Evolutionary conservation across 2,888 invertebrate species (phyloP).

Genomic region (Coelinius sp.): DNA sequence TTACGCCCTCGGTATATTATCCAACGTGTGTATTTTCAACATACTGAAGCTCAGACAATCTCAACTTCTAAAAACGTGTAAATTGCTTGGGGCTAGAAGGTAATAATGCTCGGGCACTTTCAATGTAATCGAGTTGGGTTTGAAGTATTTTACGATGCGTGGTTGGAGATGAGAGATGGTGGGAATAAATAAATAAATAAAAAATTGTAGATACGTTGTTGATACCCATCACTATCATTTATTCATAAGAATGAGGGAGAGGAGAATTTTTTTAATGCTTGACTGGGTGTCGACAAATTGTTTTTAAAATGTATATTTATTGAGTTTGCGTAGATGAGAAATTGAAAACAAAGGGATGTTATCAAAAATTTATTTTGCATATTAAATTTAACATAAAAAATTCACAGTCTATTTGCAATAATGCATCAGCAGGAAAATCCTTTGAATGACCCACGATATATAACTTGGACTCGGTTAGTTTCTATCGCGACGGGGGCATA

Average conservation of each 20-base stretch:
- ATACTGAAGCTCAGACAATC: slow-evolving; percentile 20
- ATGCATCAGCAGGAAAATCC: slow-evolving; percentile 38
- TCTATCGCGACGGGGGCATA: slow-evolving; percentile 23
- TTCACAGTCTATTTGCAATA: slow-evolving; percentile 15
- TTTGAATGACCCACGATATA: slow-evolving; percentile 57
- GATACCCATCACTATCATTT: slow-evolving; percentile 36
- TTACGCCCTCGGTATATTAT: slow-evolving; percentile 34
- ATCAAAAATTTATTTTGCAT: neutral
- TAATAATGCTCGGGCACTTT: slow-evolving; percentile 30
- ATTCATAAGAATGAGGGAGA: slow-evolving; percentile 16
- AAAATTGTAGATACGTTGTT: neutral
- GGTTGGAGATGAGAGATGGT: neutral
- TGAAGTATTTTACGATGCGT: slow-evolving; percentile 31
- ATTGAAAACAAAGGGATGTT: neutral
- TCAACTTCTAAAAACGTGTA: slow-evolving; percentile 27
- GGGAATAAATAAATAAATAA: no score
- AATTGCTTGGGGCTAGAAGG: slow-evolving; percentile 32
- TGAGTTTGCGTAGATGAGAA: neutral
- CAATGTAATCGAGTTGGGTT: slow-evolving; percentile 24
- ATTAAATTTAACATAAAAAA: neutral
- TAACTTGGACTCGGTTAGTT: slow-evolving; percentile 10
- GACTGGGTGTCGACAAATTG: neutral
- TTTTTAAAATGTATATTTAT: slow-evolving; percentile 26
- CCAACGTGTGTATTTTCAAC: slow-evolving; percentile 27
- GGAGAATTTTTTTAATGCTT: neutral